A percentile compares a stretch with the other conserved stretches of the same genome.
Evolutionary conservation across 2,113 vertebrate species (phyloP).

Genomic region (Aix galericulata): DNA sequence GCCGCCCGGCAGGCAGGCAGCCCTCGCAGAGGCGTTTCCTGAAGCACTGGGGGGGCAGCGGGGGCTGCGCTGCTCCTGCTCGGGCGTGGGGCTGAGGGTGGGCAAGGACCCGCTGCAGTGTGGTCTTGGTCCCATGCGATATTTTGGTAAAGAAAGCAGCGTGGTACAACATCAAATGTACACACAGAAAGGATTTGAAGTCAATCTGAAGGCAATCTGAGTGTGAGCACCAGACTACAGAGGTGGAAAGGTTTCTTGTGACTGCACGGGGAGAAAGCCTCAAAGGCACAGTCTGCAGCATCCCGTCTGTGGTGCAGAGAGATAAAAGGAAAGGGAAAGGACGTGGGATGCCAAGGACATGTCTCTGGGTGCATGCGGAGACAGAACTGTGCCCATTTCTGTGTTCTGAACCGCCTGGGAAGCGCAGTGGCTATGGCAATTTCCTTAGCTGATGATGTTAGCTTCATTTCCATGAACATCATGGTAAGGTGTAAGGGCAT

Average conservation of each 20-base stretch:
- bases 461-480: not conserved
- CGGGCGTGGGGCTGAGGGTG: rapidly evolving
- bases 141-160: not conserved
- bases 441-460: not conserved
- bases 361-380: no score
- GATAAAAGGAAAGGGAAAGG: not conserved
- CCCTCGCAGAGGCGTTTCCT: rapidly evolving
- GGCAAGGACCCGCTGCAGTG: rapidly evolving
- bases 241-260: not conserved
- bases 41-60: rapidly evolving
- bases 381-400: not conserved
- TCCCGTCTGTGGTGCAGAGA: not conserved
- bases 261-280: not conserved
- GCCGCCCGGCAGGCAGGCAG: not conserved
- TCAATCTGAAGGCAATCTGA: not conserved
- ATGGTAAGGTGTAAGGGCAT: no score
- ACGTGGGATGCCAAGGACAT: not conserved
- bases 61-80: not conserved
- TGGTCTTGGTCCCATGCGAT: rapidly evolving
- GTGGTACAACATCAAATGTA: not conserved
- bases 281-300: not conserved
- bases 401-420: not conserved
- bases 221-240: not conserved
- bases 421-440: not conserved
- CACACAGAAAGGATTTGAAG: not conserved